Conservation (phyloP, 2,113 vertebrate species). For the Channa maculata region DNA sequence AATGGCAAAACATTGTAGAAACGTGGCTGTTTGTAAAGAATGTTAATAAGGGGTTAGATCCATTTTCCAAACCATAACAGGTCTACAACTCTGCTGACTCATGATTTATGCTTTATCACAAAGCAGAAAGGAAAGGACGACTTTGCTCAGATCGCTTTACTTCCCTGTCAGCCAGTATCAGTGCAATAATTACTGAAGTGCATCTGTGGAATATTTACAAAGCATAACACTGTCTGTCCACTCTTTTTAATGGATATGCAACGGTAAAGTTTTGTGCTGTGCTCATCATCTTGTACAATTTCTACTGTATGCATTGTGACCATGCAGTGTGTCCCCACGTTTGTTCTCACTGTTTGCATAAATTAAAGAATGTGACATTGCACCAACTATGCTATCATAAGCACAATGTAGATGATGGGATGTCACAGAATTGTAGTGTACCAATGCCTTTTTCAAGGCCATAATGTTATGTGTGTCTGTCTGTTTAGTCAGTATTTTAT, state of each 20-base stretch:
- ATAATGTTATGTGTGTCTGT: conserved; percentile 1
- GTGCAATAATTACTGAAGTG: conserved; percentile 64
- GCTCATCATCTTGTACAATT: conserved; percentile 8
- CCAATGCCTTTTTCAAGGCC: conserved; percentile 1
- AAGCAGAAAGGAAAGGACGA: conserved; percentile 30
- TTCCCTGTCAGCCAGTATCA: conserved; percentile 56
- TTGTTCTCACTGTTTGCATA: conserved; percentile 47
- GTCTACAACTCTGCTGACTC: conserved; percentile 73
- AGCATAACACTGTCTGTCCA: conserved; percentile 56
- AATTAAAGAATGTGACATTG: conserved; percentile 67
- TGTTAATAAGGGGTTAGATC: conserved; percentile 35
- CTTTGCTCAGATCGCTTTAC: conserved; percentile 55
- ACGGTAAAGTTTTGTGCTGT: conserved; percentile 25
- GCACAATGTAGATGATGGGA: conserved; percentile 38
- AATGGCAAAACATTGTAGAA: conserved; percentile 31
- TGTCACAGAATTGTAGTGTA: not conserved
- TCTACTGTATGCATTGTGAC: conserved; percentile 8
- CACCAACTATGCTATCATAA: conserved; percentile 44
- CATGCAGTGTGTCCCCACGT: conserved; percentile 27
- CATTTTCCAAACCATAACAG: conserved; percentile 43
- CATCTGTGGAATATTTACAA: conserved; percentile 61
- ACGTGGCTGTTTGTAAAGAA: conserved; percentile 44
- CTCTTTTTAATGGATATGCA: conserved; percentile 60
- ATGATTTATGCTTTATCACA: conserved; percentile 61
- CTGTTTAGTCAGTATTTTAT: not conserved